Percentiles rank a stretch among this genome's conserved stretches.
Evolutionary conservation across 2,113 vertebrate genomes (phyloP).

Genomic region (Sialia sialis): DNA sequence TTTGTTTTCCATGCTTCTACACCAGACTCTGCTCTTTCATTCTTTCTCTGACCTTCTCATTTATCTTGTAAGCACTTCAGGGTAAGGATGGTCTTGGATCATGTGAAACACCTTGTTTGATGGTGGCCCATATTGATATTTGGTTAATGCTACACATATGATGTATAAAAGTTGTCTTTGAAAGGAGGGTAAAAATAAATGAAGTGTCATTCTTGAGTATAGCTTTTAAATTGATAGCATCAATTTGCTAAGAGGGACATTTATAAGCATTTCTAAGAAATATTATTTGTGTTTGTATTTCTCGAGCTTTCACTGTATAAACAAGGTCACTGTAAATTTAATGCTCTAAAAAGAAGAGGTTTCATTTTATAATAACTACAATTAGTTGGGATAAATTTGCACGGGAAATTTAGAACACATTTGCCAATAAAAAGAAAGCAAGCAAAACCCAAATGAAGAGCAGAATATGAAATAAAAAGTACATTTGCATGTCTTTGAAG

Average conservation of each 20-base stretch:
- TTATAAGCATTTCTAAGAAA: constrained; percentile 21
- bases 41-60: neutral
- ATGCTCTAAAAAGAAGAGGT: neutral
- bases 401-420: neutral
- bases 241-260: neutral
- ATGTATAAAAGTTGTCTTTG: neutral
- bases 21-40: neutral
- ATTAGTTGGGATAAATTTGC: neutral
- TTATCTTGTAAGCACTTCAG: neutral
- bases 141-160: neutral
- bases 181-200: constrained; percentile 12
- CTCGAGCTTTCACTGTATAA: neutral
- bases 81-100: neutral
- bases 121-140: constrained; percentile 2
- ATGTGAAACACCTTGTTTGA: neutral
- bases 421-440: neutral
- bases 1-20: neutral
- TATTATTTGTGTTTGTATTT: neutral
- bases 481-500: constrained; percentile 16
- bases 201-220: neutral
- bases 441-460: neutral
- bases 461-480: neutral
- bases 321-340: neutral
- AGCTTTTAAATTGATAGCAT: neutral
- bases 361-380: neutral